Base-by-base conservation (phyloP, 1,140 invertebrate species). In the Microplitis demolitor region DNA sequence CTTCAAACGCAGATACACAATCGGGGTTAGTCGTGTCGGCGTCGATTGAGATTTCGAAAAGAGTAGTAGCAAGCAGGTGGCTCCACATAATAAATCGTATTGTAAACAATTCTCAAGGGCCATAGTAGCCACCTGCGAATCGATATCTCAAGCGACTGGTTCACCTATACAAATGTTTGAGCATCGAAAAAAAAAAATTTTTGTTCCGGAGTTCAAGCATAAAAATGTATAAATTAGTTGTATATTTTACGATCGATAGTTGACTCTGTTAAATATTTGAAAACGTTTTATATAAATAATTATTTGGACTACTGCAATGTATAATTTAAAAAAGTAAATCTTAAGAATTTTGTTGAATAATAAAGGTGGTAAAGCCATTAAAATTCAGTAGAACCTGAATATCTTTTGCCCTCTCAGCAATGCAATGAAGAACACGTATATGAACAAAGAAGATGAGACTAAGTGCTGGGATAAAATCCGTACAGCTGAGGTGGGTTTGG, bases 71-170 rank as follows among this genome's bases (percentile, higher is more conserved):
- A 45, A 81, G 81, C 84, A 85, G 84, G 84, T 86, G 84, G 80
- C 82, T 79, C 78, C 73, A 71, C 60, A 79, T 83, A 84, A 85
- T 86, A 86, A 85, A 86, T 86, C 83, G 83, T 83, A 85, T 85
- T 85, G 84, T 85, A 84, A 85, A 83, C 82, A 78, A 80, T 84
- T 72, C 64, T 79, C 81, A 78, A 60, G 67, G 77, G 77, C 39
- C 8, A 45, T 45, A 45, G 76, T 79, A 84, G 78, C 83, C 84
- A 85, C 83, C 84, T 85, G 84, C 84, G 79, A 85, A 85, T 85
- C 84, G 80, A 85, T 85, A 85, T 82, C 83, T 80, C 78, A 77
- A 45, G 77, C 63, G 39, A 45, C 62, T 63, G 63, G 50, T 31
- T 35, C 77, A 62, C 50, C 70, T 77, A 84, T 84, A 83, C 79